Evolutionary conservation across 2,113 vertebrate genomes (phyloP).

Genomic region (Hydrochoerus hydrochaeris): DNA sequence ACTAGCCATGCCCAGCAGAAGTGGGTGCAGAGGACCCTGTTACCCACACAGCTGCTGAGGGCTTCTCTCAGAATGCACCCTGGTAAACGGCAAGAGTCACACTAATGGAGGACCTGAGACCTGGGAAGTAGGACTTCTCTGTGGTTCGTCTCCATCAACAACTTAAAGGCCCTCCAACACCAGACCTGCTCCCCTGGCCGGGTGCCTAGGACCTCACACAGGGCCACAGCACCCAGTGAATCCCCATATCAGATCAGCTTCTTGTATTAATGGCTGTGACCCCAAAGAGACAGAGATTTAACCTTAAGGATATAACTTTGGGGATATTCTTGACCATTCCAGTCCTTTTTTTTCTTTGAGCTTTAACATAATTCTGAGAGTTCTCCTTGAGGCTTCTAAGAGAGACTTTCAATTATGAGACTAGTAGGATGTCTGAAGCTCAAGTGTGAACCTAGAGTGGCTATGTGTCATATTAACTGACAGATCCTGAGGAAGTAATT

Average conservation of each 20-base stretch:
- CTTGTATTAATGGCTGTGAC: background rate
- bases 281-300: background rate
- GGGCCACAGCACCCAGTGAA: background rate
- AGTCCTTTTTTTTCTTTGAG: background rate
- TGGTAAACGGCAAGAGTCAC: background rate
- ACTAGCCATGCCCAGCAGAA: background rate
- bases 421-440: background rate
- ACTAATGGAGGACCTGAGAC: background rate
- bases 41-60: too few relatives aligned
- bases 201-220: background rate
- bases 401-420: background rate
- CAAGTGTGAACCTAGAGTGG: background rate
- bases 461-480: background rate
- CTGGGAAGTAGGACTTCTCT: background rate
- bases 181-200: background rate
- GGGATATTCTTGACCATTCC: background rate
- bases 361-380: constrained; percentile 9
- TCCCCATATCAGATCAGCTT: background rate
- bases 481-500: background rate
- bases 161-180: background rate
- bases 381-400: background rate
- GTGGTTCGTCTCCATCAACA: background rate
- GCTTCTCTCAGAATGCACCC: background rate
- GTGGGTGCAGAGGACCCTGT: background rate
- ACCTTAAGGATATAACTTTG: background rate